phyloP scores from a whole-genome alignment of 2,888 invertebrate species.

The Macrophya annulata region DNA sequence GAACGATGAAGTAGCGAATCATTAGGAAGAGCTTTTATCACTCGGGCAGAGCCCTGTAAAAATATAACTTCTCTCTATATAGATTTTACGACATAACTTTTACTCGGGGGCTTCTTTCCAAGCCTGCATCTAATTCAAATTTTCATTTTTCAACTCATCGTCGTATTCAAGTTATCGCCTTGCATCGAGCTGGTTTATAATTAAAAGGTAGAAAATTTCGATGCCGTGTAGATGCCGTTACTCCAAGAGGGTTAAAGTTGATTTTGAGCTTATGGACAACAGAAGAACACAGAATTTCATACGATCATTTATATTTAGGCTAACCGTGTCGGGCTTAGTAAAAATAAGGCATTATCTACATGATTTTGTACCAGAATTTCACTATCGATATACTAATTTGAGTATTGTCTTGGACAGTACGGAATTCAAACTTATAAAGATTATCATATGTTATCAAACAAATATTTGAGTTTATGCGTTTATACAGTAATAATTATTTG shows the following conservation, averaged over 20 bases:
- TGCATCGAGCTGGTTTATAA: background rate
- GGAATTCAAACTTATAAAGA: conserved; percentile 17
- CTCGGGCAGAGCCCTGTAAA: conserved; percentile 78
- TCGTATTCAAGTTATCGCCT: conserved; percentile 23
- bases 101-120: conserved; percentile 44
- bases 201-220: background rate
- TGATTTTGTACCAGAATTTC: conserved; percentile 23
- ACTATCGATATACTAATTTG: background rate
- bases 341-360: conserved; percentile 1
- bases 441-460: background rate
- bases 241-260: background rate
- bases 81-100: conserved; percentile 58
- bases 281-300: background rate
- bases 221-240: background rate
- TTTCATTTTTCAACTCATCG: conserved; percentile 37
- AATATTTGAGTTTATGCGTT: conserved; percentile 1
- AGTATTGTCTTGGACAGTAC: conserved; percentile 14
- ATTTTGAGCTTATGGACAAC: conserved; percentile 6
- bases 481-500: conserved; percentile 1
- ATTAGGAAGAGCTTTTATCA: conserved; percentile 79
- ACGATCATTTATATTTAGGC: conserved; percentile 1
- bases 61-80: conserved; percentile 76
- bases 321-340: background rate
- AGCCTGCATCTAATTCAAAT: conserved; percentile 53
- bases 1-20: conserved; percentile 73